Evolutionary conservation across 2,797 vertebrate genomes (phyloP).

Genomic region (Gymnothorax javanicus): DNA sequence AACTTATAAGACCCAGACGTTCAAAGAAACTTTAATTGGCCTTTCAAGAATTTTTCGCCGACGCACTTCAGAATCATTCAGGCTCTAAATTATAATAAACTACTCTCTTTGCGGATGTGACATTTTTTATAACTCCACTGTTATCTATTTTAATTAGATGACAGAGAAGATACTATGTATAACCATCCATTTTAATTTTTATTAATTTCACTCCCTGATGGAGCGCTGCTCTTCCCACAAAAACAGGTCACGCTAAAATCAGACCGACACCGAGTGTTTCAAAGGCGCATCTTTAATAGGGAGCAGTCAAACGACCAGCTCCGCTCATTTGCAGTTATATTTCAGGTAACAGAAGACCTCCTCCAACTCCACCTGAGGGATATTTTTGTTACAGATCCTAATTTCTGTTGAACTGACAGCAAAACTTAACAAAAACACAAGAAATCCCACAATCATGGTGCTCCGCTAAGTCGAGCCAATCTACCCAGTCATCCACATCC

Average conservation of each 20-base stretch:
- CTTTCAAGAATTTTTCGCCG: neutral
- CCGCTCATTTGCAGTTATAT: neutral
- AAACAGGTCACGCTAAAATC: constrained; percentile 66
- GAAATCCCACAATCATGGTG: neutral
- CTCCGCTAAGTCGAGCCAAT: neutral
- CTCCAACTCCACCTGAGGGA: neutral
- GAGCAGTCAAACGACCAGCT: neutral
- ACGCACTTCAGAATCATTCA: constrained; percentile 52
- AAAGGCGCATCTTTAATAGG: neutral
- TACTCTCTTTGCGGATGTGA: constrained; percentile 56
- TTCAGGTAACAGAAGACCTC: neutral
- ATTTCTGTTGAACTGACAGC: neutral
- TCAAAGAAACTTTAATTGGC: constrained; percentile 43
- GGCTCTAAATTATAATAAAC: constrained; percentile 61
- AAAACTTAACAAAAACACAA: neutral
- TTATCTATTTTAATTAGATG: constrained; percentile 77
- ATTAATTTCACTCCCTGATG: constrained; percentile 72
- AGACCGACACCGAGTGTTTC: constrained; percentile 24
- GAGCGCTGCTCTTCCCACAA: constrained; percentile 59
- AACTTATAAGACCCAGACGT: constrained; percentile 43
- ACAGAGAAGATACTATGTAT: constrained; percentile 73
- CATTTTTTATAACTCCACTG: constrained; percentile 44
- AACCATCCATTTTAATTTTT: constrained; percentile 70
- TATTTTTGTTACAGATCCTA: neutral
- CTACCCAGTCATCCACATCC: neutral